Percentiles rank a stretch among this genome's conserved stretches.
Evolutionary conservation across 2,113 vertebrate genomes (phyloP).

Genomic region (Neotoma lepida): DNA sequence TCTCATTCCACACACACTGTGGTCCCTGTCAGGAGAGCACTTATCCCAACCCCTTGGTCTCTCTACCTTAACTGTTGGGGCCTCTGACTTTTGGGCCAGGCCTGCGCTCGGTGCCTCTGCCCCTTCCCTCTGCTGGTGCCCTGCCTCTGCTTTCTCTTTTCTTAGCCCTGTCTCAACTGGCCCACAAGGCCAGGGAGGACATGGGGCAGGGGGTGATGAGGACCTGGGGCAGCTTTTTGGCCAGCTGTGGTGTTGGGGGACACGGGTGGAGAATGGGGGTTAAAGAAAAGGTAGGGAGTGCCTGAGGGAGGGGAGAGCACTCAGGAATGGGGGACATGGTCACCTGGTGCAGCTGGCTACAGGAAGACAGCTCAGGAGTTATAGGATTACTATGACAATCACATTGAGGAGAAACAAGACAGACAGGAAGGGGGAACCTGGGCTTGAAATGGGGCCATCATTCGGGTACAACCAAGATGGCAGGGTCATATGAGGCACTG

Average conservation of each 20-base stretch:
- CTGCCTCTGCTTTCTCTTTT: conserved; percentile 30
- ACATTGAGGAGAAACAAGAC: fast-evolving
- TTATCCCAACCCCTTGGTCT: background rate
- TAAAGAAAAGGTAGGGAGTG: background rate
- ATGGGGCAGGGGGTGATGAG: background rate
- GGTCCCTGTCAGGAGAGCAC: background rate
- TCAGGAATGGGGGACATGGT: background rate
- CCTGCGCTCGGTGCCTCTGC: background rate
- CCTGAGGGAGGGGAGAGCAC: background rate
- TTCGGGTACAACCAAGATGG: background rate
- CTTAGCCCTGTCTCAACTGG: background rate
- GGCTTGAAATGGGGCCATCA: background rate
- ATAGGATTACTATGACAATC: background rate
- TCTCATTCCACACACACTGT: background rate
- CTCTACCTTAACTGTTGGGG: background rate
- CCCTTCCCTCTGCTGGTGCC: background rate
- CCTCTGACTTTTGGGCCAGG: background rate
- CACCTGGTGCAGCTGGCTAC: background rate
- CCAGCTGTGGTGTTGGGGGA: background rate
- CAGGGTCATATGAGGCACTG: background rate
- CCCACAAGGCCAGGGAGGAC: background rate
- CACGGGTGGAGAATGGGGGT: background rate
- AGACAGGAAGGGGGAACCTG: too few species aligned
- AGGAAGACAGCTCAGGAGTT: background rate
- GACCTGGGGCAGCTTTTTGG: background rate